phyloP scores from a whole-genome alignment of 2,888 invertebrate genomes.

The Drosophila multiciliata region DNA sequence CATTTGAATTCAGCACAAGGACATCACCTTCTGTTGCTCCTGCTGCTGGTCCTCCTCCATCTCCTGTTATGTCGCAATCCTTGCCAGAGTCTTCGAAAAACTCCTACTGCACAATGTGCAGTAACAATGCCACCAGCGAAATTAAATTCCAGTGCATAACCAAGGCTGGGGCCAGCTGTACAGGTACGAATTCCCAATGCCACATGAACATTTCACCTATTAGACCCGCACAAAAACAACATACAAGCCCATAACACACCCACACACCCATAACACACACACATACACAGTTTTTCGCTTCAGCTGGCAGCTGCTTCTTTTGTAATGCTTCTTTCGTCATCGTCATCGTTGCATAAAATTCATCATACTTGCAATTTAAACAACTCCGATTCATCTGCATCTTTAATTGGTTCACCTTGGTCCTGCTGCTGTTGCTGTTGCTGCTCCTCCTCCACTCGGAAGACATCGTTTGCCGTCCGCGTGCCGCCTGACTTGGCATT shows the following conservation, averaged over 20 bases:
- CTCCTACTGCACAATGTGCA: constrained; percentile 53
- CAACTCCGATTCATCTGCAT: constrained; percentile 79
- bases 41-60: background rate
- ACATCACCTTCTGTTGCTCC: constrained; percentile 43
- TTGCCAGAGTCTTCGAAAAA: constrained; percentile 16
- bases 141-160: constrained; percentile 81
- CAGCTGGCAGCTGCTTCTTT: constrained; percentile 34
- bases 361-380: constrained; percentile 78
- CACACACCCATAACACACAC: constrained; percentile 24
- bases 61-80: background rate
- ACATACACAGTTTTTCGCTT: constrained; percentile 34
- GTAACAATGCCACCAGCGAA: constrained; percentile 75
- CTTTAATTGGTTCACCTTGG: constrained; percentile 72
- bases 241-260: background rate
- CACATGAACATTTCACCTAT: constrained; percentile 70
- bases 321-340: constrained; percentile 15
- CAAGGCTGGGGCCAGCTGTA: constrained; percentile 50
- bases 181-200: constrained; percentile 60
- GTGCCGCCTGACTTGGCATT: constrained; percentile 13
- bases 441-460: constrained; percentile 17
- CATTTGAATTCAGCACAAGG: constrained; percentile 79
- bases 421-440: constrained; percentile 1
- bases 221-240: constrained; percentile 53
- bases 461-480: constrained; percentile 1
- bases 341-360: constrained; percentile 66